phyloP scores from a whole-genome alignment of 2,797 vertebrate species.

The Lepilemur ruficaudatus region DNA sequence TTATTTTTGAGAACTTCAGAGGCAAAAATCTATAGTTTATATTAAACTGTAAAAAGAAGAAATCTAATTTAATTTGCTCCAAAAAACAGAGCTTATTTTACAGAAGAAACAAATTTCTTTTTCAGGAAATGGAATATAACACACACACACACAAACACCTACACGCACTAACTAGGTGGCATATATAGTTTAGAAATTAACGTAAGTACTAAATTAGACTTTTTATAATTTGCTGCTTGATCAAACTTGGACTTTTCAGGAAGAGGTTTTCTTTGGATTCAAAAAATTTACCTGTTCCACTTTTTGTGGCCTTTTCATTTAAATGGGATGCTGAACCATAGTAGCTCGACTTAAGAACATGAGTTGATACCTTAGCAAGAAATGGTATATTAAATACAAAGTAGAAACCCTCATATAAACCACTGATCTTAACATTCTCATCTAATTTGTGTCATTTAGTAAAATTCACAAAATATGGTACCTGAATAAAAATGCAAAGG shows the following conservation, averaged over 20 bases:
- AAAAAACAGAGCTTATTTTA: not conserved
- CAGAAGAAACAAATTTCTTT: not conserved
- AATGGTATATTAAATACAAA: not conserved
- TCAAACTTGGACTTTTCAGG: not conserved
- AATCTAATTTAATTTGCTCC: not conserved
- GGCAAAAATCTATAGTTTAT: not conserved
- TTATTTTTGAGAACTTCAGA: slow-evolving; percentile 33
- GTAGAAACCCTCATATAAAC: not conserved
- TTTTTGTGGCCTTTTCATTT: not conserved
- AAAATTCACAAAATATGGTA: not conserved
- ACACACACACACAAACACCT: not conserved
- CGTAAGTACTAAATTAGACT: not conserved
- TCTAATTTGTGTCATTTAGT: not conserved
- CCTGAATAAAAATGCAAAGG: not conserved
- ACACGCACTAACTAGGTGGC: not conserved
- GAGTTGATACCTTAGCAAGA: not conserved
- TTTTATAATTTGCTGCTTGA: not conserved
- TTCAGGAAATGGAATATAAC: not conserved
- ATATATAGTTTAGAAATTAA: slow-evolving; percentile 9
- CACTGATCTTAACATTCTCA: not conserved
- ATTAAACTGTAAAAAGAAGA: not conserved
- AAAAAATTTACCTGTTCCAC: not conserved
- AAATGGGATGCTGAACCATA: not conserved
- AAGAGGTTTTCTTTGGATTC: not conserved
- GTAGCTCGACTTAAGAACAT: not conserved